Percentiles rank a stretch among this genome's conserved stretches.
Conservation (phyloP, 2,888 invertebrate species). For the Mythimna albipuncta region DNA sequence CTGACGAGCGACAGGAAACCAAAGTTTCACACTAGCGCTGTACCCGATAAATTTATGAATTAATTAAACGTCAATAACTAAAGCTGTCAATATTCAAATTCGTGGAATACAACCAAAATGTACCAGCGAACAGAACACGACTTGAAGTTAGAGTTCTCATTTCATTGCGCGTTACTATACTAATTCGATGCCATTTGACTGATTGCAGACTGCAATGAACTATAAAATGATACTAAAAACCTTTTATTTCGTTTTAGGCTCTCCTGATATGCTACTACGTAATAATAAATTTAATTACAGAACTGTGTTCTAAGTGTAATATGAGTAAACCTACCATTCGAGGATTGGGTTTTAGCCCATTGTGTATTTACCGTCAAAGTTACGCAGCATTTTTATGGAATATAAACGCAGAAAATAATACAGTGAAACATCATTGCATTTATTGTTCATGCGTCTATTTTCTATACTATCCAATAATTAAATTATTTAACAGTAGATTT, state of each 20-base stretch:
- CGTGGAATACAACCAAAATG: constrained; percentile 31
- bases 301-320: constrained; percentile 15
- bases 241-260: constrained; percentile 26
- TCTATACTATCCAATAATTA: background rate
- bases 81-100: constrained; percentile 62
- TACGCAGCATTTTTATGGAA: background rate
- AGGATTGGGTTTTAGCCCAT: background rate
- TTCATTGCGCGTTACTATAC: constrained; percentile 36
- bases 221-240: constrained; percentile 38
- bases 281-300: constrained; percentile 10
- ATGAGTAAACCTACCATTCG: constrained; percentile 2
- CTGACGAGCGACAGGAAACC: constrained; percentile 48
- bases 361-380: constrained; percentile 9
- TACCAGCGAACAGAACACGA: constrained; percentile 11
- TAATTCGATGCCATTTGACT: constrained; percentile 31
- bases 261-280: constrained; percentile 3
- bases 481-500: too few relatives aligned
- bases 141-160: constrained; percentile 10
- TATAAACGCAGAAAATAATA: constrained; percentile 4
- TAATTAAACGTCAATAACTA: constrained; percentile 64
- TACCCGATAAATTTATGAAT: constrained; percentile 55
- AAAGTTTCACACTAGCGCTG: constrained; percentile 51
- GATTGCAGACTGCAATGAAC: constrained; percentile 39
- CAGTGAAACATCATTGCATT: constrained; percentile 5
- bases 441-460: background rate